A percentile compares a stretch with the other conserved stretches of the same genome.
Evolutionary conservation across 1,140 invertebrate genomes (phyloP).

Genomic region (Zaprionus nigranus): DNA sequence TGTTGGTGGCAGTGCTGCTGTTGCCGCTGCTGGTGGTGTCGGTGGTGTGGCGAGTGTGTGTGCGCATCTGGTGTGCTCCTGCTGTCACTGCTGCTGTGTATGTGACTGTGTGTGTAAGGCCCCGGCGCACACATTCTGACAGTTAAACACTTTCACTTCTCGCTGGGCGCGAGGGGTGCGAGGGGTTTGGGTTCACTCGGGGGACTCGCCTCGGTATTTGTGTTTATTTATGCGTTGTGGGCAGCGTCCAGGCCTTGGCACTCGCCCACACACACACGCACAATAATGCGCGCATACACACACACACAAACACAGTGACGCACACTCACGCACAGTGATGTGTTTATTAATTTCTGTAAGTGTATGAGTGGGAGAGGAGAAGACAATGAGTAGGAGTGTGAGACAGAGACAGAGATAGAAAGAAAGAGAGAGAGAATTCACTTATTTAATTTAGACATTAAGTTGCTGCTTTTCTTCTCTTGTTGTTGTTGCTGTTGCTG

Average conservation of each 20-base stretch:
- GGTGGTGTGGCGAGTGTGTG: slow-evolving; percentile 39
- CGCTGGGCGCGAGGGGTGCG: background rate
- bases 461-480: slow-evolving; percentile 47
- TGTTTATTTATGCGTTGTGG: slow-evolving; percentile 39
- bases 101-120: slow-evolving; percentile 40
- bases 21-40: slow-evolving; percentile 41
- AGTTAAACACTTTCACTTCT: slow-evolving; percentile 52
- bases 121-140: slow-evolving; percentile 64
- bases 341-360: slow-evolving; percentile 78
- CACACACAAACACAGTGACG: background rate
- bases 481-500: slow-evolving; percentile 28
- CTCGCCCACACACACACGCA: slow-evolving; percentile 34
- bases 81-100: slow-evolving; percentile 7
- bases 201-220: slow-evolving; percentile 13
- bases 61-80: slow-evolving; percentile 24
- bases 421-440: slow-evolving; percentile 49
- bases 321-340: slow-evolving; percentile 57
- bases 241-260: slow-evolving; percentile 19
- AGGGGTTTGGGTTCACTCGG: background rate
- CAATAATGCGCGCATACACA: background rate
- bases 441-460: slow-evolving; percentile 81
- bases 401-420: background rate
- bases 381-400: background rate
- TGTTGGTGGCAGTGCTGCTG: slow-evolving; percentile 52
- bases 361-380: slow-evolving; percentile 32